Conservation (phyloP, 2,888 invertebrate species). For the Scelioninae gen. 2 region DNA sequence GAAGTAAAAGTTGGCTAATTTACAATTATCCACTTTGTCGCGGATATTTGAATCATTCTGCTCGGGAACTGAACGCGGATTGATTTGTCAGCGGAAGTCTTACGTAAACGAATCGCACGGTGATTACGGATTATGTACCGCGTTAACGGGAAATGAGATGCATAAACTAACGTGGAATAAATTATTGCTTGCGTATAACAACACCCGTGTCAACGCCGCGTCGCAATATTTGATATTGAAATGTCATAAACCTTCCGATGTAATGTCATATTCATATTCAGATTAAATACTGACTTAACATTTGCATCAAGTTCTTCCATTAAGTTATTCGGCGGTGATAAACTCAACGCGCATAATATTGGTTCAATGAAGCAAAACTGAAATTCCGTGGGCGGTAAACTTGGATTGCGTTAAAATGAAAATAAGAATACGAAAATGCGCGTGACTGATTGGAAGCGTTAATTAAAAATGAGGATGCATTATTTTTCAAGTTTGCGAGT, state of each 20-base stretch:
- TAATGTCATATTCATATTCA: constrained; percentile 1
- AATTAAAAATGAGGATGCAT: too few relatives aligned
- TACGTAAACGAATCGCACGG: constrained; percentile 56
- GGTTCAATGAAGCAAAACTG: too few relatives aligned
- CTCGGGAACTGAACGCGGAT: constrained; percentile 40
- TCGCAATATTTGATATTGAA: constrained; percentile 24
- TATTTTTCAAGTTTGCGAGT: neutral
- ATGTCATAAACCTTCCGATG: constrained; percentile 9
- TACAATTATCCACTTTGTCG: constrained; percentile 63
- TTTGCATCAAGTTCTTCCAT: too few relatives aligned
- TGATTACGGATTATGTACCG: constrained; percentile 40
- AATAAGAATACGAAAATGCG: too few relatives aligned
- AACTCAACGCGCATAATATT: too few relatives aligned
- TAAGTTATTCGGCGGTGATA: too few relatives aligned
- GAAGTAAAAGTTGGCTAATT: constrained; percentile 63
- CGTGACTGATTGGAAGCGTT: too few relatives aligned
- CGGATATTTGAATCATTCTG: constrained; percentile 60
- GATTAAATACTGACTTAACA: too few relatives aligned
- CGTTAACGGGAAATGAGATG: constrained; percentile 33
- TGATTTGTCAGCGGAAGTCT: constrained; percentile 57
- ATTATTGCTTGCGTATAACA: constrained; percentile 48
- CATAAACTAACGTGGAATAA: constrained; percentile 47
- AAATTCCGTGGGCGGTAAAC: too few relatives aligned
- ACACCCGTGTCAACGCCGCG: constrained; percentile 16
- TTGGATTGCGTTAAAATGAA: too few relatives aligned